Percentiles rank a stretch among this genome's conserved stretches.
These are phyloP conservation scores for Dromiciops gliroides DNA, from an alignment of 2,113 vertebrate genomes.

Conservation along the genomic window DNA sequence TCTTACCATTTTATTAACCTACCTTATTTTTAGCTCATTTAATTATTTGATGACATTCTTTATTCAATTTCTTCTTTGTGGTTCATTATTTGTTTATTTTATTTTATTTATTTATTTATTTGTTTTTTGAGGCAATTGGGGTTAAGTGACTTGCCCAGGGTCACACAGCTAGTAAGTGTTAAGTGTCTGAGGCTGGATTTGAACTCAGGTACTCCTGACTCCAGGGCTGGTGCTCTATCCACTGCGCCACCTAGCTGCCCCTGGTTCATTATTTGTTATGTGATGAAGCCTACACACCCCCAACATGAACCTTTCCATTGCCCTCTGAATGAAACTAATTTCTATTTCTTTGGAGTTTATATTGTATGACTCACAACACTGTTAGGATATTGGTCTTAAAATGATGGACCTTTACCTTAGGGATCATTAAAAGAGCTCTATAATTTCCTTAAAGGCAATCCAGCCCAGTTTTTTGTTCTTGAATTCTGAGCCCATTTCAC, in stretches of 20 bases:
- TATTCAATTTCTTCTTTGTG: not conserved
- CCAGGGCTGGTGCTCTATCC: too few relatives aligned
- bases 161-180: too few relatives aligned
- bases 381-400: not conserved
- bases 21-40: not conserved
- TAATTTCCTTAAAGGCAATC: not conserved
- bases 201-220: too few relatives aligned
- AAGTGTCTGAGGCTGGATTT: too few relatives aligned
- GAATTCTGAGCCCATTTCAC: not conserved
- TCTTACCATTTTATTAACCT: not conserved
- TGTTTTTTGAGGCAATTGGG: too few relatives aligned
- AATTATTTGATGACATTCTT: not conserved
- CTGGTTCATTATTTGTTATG: not conserved
- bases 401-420: not conserved
- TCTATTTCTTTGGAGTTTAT: not conserved
- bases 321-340: not conserved
- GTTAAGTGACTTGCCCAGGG: too few relatives aligned
- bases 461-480: not conserved
- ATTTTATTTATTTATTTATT: too few relatives aligned
- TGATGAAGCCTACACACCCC: not conserved
- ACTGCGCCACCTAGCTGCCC: too few relatives aligned
- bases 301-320: not conserved
- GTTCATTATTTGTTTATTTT: not conserved
- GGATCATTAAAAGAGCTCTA: not conserved
- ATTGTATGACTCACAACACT: not conserved